phyloP scores from a whole-genome alignment of 2,797 vertebrate genomes.

The Darevskia mixta region DNA sequence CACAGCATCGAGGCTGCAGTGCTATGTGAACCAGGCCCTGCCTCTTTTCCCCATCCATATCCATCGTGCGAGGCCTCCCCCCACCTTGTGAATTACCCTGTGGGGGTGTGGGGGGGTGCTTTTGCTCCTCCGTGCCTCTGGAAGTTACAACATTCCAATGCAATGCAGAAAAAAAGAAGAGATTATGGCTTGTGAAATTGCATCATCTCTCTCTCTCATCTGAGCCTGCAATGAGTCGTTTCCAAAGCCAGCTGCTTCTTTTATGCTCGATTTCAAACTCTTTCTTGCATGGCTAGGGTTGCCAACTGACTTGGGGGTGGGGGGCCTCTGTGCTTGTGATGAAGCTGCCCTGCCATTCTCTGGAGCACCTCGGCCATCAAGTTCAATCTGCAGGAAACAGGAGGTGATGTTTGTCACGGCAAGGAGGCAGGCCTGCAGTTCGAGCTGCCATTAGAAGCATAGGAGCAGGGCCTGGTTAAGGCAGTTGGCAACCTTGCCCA shows the following conservation, averaged over 20 bases:
- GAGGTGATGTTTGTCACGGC: neutral
- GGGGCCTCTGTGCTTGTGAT: too few relatives aligned
- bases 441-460: neutral
- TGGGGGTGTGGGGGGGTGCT: neutral
- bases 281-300: neutral
- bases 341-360: neutral
- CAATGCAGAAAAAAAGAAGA: slow-evolving; percentile 16
- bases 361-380: fast-evolving
- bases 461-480: neutral
- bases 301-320: neutral
- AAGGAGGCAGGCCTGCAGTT: neutral
- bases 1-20: slow-evolving; percentile 62
- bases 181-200: neutral
- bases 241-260: slow-evolving; percentile 50
- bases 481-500: neutral
- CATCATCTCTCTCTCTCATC: slow-evolving; percentile 46
- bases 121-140: neutral
- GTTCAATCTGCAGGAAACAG: neutral
- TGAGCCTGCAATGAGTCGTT: slow-evolving; percentile 27
- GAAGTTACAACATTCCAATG: neutral
- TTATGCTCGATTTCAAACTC: slow-evolving; percentile 32
- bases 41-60: slow-evolving; percentile 33
- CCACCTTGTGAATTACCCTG: slow-evolving; percentile 12
- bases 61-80: neutral
- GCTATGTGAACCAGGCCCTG: slow-evolving; percentile 36